phyloP scores from a whole-genome alignment of 2,113 vertebrate genomes.

The Tyto alba region DNA sequence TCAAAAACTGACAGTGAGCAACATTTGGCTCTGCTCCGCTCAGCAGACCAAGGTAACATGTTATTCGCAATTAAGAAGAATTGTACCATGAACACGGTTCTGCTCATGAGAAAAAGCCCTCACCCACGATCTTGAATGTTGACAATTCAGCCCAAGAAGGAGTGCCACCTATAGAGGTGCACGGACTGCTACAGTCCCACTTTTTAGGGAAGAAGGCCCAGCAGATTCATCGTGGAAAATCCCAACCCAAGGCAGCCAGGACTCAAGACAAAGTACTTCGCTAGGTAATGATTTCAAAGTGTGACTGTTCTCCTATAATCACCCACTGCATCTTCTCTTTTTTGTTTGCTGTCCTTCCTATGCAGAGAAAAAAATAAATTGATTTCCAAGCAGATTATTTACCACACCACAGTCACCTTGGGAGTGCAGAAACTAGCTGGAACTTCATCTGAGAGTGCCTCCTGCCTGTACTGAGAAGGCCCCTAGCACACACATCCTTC shows the following conservation, averaged over 20 bases:
- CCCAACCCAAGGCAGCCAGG: not conserved
- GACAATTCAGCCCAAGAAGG: not conserved
- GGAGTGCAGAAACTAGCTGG: not conserved
- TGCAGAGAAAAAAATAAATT: not conserved
- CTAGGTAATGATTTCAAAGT: not conserved
- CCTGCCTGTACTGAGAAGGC: not conserved
- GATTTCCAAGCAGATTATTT: not conserved
- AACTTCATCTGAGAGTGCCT: not conserved
- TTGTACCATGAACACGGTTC: not conserved
- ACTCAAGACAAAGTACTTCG: not conserved
- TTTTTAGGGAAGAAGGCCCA: not conserved
- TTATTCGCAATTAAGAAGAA: not conserved
- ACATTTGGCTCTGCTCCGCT: not conserved
- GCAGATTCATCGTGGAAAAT: not conserved
- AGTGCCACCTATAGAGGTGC: not conserved
- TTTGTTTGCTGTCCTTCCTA: not conserved
- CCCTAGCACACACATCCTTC: not conserved
- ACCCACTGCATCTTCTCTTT: not conserved
- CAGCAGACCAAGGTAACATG: not conserved
- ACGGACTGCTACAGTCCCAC: not conserved
- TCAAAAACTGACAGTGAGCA: not conserved
- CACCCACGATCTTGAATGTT: no score
- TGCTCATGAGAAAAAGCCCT: not conserved
- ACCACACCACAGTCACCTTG: not conserved
- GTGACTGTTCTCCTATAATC: not conserved